Conservation (phyloP, 2,797 vertebrate genomes). For the Darevskia mixta region DNA sequence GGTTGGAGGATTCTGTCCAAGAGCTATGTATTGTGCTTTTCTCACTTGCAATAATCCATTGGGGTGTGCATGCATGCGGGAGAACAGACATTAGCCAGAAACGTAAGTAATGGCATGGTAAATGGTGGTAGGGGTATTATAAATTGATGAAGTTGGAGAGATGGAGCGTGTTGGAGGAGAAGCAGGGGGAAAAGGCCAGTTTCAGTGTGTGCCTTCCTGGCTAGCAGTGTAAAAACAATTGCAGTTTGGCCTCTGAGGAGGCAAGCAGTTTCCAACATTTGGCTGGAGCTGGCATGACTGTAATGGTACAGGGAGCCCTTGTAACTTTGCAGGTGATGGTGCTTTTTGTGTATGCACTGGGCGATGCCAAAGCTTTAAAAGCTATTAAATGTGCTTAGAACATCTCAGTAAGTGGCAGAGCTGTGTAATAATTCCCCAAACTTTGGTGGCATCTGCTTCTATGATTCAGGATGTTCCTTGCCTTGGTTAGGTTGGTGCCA, state of each 20-base stretch:
- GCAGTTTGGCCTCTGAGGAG: background rate
- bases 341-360: background rate
- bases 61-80: too few species aligned
- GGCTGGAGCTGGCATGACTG: background rate
- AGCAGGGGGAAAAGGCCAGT: background rate
- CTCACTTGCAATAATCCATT: too few species aligned
- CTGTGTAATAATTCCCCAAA: background rate
- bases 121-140: background rate
- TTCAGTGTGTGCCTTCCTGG: background rate
- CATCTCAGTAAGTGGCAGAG: fast-evolving
- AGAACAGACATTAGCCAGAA: too few species aligned
- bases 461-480: background rate
- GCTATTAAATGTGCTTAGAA: background rate
- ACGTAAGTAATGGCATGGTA: background rate
- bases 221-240: background rate
- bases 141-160: background rate
- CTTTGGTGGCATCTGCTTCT: background rate
- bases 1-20: too few species aligned
- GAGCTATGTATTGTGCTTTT: too few species aligned
- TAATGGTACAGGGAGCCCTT: background rate
- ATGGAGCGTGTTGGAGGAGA: background rate
- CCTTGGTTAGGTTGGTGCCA: background rate
- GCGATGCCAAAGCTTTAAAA: background rate
- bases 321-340: background rate
- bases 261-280: background rate